phyloP scores from a whole-genome alignment of 2,113 vertebrate species.

The Glareola pratincola region DNA sequence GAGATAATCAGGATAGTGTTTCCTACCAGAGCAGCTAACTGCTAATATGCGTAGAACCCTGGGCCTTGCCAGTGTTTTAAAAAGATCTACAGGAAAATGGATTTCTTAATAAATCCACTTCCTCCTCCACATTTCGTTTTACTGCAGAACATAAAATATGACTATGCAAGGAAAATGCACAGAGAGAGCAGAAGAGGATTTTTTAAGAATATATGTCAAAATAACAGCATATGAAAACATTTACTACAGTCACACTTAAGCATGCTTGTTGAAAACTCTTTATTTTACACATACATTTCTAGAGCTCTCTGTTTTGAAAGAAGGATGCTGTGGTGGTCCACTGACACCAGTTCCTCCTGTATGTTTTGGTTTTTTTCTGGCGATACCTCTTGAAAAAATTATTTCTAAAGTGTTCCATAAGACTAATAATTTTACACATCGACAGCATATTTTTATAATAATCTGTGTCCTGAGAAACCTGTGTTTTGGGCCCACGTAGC shows the following conservation, averaged over 20 bases:
- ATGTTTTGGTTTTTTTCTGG: not conserved
- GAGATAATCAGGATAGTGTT: conserved; percentile 18
- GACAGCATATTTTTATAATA: not conserved
- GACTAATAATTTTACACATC: not conserved
- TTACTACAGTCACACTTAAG: not conserved
- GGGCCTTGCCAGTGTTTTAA: conserved; percentile 40
- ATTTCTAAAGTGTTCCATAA: not conserved
- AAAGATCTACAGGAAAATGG: conserved; percentile 11
- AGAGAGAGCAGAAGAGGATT: not conserved
- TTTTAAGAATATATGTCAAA: conserved; percentile 1
- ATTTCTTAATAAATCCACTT: not conserved
- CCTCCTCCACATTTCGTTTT: conserved; percentile 10
- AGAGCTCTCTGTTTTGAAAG: conserved; percentile 5
- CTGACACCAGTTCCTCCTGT: not conserved
- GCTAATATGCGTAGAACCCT: not conserved
- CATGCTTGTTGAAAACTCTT: not conserved
- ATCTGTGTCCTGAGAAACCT: not conserved
- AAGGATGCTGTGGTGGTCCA: not conserved
- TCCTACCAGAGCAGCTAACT: conserved; percentile 34
- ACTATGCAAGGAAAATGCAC: not conserved
- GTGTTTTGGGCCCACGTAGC: not conserved
- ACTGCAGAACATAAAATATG: not conserved
- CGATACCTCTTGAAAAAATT: not conserved
- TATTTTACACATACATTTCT: not conserved
- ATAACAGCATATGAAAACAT: not conserved